Evolutionary conservation across 2,888 invertebrate genomes (phyloP), one percentile per base, ranked within the genome.

Genomic region (Hydriomena furcata): DNA sequence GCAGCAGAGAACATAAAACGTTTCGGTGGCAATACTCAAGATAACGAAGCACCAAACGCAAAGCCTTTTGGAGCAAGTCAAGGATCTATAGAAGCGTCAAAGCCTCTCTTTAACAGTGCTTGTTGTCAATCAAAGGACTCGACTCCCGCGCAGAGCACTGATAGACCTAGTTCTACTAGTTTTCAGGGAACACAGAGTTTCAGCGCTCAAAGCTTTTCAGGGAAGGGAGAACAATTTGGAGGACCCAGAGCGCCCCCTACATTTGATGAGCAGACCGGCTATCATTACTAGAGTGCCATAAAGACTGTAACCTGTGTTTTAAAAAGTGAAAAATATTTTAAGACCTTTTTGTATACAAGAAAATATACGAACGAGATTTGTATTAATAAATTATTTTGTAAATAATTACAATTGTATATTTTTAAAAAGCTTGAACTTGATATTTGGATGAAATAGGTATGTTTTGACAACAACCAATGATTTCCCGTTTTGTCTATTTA

Each of bases 181-280:
- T 67, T 64, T 41, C 50, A 61, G 10, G 65, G 71, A 11, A 49
- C 51, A 0, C 66, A 72, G 10, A 48, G 61, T 12, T 57, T 63
- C 1, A 55, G 49, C 32, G 45, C 63, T 23, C 63, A 67, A 37
- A 62, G 34, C 27, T 65, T 76, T 12, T 63, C 65, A 20, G 82
- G 76, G 1, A 66, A 70, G 49, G 75, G 76, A 1, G 86, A 87
- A 55, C 44, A 67, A n/a, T 89, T 89, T 11, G 78, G 76, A 25
- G 83, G 77, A 10, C 71, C 80, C 0, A 65, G 82, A 54, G 68
- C 76, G 41, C 82, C 85, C 6, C 83, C 87, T 0, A 83, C 71
- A 44, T 90, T 82, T 41, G 82, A 86, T 49, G 66, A 66, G 7
- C 63, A 79, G 65, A 82, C 82, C 37, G 89, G 89, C 21, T 89